Percentiles rank a stretch among this genome's conserved stretches.
These are phyloP conservation scores for Schmidtea mediterranea DNA, from an alignment of 1,140 invertebrate genomes.

Conservation along the genomic window DNA sequence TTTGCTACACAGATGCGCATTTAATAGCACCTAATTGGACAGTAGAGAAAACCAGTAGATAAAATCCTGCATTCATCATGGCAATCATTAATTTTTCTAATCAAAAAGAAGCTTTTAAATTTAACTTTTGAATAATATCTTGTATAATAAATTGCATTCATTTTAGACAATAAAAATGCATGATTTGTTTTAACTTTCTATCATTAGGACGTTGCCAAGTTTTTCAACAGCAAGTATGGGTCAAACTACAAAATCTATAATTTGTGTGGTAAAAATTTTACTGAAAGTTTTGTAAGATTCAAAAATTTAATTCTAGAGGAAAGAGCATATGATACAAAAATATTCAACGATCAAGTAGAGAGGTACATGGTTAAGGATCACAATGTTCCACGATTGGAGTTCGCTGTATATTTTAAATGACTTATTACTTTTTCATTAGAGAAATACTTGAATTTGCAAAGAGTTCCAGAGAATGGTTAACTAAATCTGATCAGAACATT, in stretches of 20 bases:
- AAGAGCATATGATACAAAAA: conserved; percentile 31
- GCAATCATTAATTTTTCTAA: too few relatives aligned
- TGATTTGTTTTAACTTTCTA: background rate
- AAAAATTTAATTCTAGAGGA: conserved; percentile 24
- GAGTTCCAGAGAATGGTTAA: conserved; percentile 30
- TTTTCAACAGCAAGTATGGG: conserved; percentile 33
- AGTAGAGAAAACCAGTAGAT: too few relatives aligned
- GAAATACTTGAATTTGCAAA: conserved; percentile 30
- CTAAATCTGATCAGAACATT: conserved; percentile 30
- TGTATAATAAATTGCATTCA: too few relatives aligned
- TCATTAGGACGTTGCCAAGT: conserved; percentile 31
- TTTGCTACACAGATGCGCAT: background rate
- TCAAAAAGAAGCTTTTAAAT: too few relatives aligned
- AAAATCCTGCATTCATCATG: too few relatives aligned
- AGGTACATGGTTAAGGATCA: conserved; percentile 35
- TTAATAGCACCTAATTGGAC: background rate
- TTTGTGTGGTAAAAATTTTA: conserved; percentile 30
- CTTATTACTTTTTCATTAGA: conserved; percentile 18
- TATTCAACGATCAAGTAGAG: conserved; percentile 33
- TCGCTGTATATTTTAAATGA: conserved; percentile 12
- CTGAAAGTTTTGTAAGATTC: background rate
- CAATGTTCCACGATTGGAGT: conserved; percentile 34
- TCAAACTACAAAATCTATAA: conserved; percentile 37
- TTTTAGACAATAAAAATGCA: background rate
- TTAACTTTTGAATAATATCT: too few relatives aligned